Percentiles rank a stretch among this genome's conserved stretches.
phyloP scores from a whole-genome alignment of 2,888 invertebrate species.

The Trachelus troglodyta region DNA sequence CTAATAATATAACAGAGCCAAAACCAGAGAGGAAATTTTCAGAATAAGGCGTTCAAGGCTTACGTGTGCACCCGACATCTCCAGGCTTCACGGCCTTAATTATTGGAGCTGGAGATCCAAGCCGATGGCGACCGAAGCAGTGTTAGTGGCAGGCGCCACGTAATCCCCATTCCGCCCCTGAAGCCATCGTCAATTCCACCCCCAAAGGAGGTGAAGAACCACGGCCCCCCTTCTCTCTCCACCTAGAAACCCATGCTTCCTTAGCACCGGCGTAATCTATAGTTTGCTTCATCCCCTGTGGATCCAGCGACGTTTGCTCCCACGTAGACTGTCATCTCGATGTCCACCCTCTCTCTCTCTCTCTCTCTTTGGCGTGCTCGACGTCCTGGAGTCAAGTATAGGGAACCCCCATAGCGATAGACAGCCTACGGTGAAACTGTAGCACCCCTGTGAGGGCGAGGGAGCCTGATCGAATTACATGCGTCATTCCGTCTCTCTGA shows the following conservation, averaged over 20 bases:
- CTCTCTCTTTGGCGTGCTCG: neutral
- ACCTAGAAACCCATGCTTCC: neutral
- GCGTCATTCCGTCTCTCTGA: slow-evolving; percentile 18
- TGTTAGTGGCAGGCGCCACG: slow-evolving; percentile 4
- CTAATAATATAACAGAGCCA: neutral
- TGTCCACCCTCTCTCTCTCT: neutral
- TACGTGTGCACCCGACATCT: neutral
- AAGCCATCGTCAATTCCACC: neutral
- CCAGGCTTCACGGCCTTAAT: neutral
- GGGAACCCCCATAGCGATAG: neutral
- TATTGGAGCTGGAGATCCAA: neutral
- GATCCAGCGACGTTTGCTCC: slow-evolving; percentile 3
- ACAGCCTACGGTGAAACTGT: slow-evolving; percentile 6
- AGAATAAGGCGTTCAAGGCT: neutral
- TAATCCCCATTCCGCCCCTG: neutral
- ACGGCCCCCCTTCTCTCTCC: neutral
- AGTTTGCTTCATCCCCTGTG: neutral
- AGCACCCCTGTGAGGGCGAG: slow-evolving; percentile 13
- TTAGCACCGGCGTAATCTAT: neutral
- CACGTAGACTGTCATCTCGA: neutral
- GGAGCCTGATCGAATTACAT: slow-evolving; percentile 23
- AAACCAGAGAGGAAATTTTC: neutral
- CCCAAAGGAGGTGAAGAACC: neutral
- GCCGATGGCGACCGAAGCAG: neutral
- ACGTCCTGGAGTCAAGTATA: neutral